Conservation (phyloP, 2,888 invertebrate species). For the Nysson spinosus region DNA sequence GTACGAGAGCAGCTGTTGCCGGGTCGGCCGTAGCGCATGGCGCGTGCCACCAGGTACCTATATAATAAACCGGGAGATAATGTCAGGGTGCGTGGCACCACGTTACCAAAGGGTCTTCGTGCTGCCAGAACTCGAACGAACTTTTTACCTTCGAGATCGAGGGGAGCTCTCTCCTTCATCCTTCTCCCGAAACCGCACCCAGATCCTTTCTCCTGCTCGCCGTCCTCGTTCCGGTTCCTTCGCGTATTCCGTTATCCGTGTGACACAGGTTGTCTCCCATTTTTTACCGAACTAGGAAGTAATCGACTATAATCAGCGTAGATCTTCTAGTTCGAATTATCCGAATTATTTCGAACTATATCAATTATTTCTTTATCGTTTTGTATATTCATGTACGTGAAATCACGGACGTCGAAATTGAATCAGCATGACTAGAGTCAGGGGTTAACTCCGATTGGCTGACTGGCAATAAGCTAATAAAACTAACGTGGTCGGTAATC, state of each 20-base stretch:
- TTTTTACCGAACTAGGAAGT: too few species aligned
- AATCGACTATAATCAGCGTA: too few species aligned
- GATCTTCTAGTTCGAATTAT: too few species aligned
- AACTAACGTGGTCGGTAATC: conserved; percentile 63
- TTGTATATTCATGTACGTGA: conserved; percentile 8
- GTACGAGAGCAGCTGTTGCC: conserved; percentile 72
- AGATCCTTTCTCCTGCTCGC: not conserved
- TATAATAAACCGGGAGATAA: conserved; percentile 73
- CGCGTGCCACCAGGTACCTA: conserved; percentile 77
- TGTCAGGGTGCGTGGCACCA: conserved; percentile 70
- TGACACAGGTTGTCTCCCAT: too few species aligned
- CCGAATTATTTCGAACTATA: too few species aligned
- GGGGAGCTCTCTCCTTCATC: conserved; percentile 48
- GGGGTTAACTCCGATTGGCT: conserved; percentile 31
- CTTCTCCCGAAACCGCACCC: conserved; percentile 9
- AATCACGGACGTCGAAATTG: conserved; percentile 32
- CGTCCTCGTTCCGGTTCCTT: too few species aligned
- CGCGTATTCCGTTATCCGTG: too few species aligned
- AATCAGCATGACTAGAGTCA: conserved; percentile 28
- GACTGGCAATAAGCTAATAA: conserved; percentile 56
- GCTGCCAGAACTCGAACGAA: too few species aligned
- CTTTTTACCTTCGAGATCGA: conserved; percentile 26
- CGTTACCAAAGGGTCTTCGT: conserved; percentile 59
- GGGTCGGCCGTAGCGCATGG: conserved; percentile 68
- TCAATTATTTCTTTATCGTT: too few species aligned